Base-by-base conservation (phyloP, 2,888 invertebrate species). In the Lycaena phlaeas region DNA sequence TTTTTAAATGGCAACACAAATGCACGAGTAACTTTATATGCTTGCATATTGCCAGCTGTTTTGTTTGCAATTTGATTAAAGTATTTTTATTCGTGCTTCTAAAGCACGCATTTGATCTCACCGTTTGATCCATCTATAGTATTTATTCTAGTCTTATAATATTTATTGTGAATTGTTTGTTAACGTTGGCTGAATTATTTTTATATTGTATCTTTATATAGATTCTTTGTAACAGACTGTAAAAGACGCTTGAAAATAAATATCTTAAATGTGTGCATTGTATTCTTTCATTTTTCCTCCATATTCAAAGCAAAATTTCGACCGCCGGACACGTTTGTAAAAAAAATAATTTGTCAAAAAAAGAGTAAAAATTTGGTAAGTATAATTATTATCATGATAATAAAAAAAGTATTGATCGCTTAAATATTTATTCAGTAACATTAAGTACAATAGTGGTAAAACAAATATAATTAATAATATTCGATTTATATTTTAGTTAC, bases 401-500 rank as follows among this genome's bases (percentile, higher is more conserved):
- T 38, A 44, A 55, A 53, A 56, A 47, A 38, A 28, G 36, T 38
- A 38, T 64, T 65, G 61, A 54, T 61, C 65, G 57, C 66, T 64
- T 69, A 61, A 72, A 70, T 68, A 64, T 57, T 59, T 55, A 60
- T 58, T 64, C 52, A 61, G 55, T 68, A 68, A 73, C 63, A 61
- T 72, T 78, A 77, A 76, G 75, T 79, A 78, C 75, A 70, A 57
- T 58, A 54, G 55, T 59, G 51, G 58, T 57, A 49, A 49, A 45
- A 51, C 59, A 53, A 64, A 70, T 66, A 66, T 38, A 27, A 30
- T 28, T 14, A 22, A 37, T 17, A 9, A 36, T 40, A 44, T 43
- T 41, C 41, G 36, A 43, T 43, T 40, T 42, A 42, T 11, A 7
- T 34, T 22, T 18, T 12, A 22, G 11, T 12, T 27, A 27, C 4